Conservation (phyloP, 2,888 invertebrate genomes). For the Thymelicus acteon region DNA sequence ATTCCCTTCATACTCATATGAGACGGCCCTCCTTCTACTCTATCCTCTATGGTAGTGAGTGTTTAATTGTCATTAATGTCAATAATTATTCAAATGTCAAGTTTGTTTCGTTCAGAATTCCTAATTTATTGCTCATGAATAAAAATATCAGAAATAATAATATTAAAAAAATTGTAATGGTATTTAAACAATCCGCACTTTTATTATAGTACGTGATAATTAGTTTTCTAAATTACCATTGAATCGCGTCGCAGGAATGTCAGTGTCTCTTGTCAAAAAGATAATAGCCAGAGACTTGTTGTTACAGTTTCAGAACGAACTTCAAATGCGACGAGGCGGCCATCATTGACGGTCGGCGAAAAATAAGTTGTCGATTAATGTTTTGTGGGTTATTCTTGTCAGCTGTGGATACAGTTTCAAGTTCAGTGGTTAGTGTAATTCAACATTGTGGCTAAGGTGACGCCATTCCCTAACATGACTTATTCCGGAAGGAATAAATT, state of each 20-base stretch:
- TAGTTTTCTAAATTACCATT: too few species aligned
- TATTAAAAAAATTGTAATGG: too few species aligned
- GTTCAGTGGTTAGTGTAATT: conserved; percentile 52
- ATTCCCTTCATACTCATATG: too few species aligned
- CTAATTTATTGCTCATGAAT: too few species aligned
- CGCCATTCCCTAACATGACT: conserved; percentile 83
- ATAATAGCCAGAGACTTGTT: neutral
- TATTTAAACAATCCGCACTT: too few species aligned
- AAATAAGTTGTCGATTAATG: conserved; percentile 35
- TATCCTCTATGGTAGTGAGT: too few species aligned
- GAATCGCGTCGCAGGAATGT: neutral
- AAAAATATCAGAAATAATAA: too few species aligned
- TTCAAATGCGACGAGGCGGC: conserved; percentile 22
- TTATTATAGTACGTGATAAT: too few species aligned
- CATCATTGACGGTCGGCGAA: conserved; percentile 43
- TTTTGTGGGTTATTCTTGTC: conserved; percentile 9
- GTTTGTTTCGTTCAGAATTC: too few species aligned
- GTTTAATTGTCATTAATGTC: too few species aligned
- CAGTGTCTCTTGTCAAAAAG: neutral
- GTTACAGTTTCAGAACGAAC: conserved; percentile 24
- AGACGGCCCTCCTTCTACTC: too few species aligned
- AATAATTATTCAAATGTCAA: too few species aligned
- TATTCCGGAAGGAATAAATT: conserved; percentile 87
- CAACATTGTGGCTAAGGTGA: conserved; percentile 81
- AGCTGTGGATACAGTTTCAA: conserved; percentile 32